Conservation (phyloP, 2,113 vertebrate genomes). For the Vulpes ferrilata region DNA sequence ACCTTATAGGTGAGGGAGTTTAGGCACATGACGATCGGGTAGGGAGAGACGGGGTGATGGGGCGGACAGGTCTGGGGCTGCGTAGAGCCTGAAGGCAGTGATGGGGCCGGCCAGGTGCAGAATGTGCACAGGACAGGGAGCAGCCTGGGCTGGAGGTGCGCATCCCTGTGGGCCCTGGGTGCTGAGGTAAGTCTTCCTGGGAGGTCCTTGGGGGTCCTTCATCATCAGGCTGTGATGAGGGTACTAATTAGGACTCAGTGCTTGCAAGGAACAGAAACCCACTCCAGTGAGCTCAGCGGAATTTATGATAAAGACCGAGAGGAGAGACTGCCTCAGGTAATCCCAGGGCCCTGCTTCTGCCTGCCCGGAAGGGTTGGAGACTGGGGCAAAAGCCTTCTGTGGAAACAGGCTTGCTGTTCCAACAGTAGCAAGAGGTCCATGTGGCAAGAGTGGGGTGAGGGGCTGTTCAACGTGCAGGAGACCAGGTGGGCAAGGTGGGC, state of each 20-base stretch:
- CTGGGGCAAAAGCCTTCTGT: not conserved
- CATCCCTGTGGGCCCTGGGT: not conserved
- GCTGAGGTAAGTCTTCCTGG: not conserved
- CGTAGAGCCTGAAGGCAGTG: not conserved
- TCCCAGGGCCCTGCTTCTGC: not conserved
- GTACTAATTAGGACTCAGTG: not conserved
- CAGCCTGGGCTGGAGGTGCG: not conserved
- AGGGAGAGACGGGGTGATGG: not conserved
- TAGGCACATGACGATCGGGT: not conserved
- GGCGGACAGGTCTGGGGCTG: not conserved
- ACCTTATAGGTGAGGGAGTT: not conserved
- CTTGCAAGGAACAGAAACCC: not conserved
- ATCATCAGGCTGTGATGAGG: not conserved
- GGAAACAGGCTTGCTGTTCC: not conserved
- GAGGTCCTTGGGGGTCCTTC: not conserved
- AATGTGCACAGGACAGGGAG: no score
- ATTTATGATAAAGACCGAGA: not conserved
- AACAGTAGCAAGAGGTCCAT: not conserved
- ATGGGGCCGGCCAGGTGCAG: not conserved
- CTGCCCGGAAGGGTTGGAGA: no score
- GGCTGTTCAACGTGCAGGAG: not conserved
- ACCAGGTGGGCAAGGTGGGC: not conserved
- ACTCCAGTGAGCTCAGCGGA: no score
- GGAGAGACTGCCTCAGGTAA: not conserved
- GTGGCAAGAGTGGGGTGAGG: not conserved